Conservation (phyloP, 2,113 vertebrate genomes). For the Sminthopsis crassicaudata region DNA sequence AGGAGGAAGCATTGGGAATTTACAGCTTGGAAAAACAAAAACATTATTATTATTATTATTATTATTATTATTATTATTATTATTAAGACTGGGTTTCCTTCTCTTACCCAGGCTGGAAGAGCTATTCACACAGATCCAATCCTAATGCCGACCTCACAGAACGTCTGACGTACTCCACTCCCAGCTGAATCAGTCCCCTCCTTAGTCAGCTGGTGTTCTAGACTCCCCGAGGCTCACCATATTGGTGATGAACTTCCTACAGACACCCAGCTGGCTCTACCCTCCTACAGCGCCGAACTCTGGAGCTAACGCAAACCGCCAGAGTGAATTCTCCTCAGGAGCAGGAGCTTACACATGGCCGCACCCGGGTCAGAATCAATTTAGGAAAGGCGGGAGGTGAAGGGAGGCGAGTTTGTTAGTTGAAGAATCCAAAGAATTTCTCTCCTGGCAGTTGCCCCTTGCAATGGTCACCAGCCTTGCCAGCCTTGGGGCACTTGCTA, state of each 20-base stretch:
- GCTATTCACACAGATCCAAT: background rate
- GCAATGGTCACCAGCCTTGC: background rate
- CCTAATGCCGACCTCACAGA: background rate
- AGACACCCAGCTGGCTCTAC: background rate
- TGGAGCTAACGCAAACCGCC: background rate
- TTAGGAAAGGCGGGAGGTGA: background rate
- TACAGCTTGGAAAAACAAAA: background rate
- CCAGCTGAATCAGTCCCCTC: background rate
- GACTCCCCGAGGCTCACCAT: background rate
- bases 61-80: background rate
- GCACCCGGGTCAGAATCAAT: background rate
- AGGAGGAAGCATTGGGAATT: background rate
- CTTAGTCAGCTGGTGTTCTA: background rate
- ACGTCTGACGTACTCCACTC: background rate
- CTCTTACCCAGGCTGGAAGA: background rate
- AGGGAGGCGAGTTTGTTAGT: background rate
- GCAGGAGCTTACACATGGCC: background rate
- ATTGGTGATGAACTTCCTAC: background rate
- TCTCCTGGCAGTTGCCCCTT: background rate
- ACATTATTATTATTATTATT: background rate
- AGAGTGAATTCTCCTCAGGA: background rate
- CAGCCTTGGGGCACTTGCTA: no score
- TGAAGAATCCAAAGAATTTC: background rate
- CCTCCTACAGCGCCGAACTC: background rate
- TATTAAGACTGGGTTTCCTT: background rate